Evolutionary conservation across 2,797 vertebrate genomes (phyloP).

Genomic region (Poliocrania exsul): DNA sequence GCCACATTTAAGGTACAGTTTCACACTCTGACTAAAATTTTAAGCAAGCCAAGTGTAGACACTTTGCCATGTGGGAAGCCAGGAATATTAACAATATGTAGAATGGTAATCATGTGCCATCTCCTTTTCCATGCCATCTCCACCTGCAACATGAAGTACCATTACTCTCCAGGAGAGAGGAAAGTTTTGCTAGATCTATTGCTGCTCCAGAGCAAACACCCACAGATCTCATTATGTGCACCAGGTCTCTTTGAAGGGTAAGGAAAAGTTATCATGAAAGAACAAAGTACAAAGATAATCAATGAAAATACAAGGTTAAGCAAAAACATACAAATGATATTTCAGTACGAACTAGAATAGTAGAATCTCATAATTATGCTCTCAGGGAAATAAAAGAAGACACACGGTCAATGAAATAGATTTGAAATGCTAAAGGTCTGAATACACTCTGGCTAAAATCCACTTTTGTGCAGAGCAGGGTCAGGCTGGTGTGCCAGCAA

Average conservation of each 20-base stretch:
- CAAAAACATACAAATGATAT: not conserved
- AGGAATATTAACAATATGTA: not conserved
- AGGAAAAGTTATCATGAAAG: not conserved
- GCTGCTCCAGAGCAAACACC: not conserved
- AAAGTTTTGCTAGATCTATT: not conserved
- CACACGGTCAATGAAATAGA: conserved; percentile 2
- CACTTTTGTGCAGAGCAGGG: not conserved
- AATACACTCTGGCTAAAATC: not conserved
- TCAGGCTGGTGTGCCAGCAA: not conserved
- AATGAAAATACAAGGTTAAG: conserved; percentile 21
- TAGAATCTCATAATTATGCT: not conserved
- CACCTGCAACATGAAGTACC: not conserved
- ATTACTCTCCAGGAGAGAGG: not conserved
- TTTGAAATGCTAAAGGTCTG: conserved; percentile 11
- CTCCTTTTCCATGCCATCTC: not conserved
- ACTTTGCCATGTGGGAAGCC: not conserved
- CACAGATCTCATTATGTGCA: not conserved
- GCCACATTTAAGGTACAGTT: not conserved
- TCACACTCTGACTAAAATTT: not conserved
- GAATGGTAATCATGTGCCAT: not conserved
- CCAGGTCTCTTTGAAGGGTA: not conserved
- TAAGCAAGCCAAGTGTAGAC: not conserved
- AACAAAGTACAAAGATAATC: not conserved
- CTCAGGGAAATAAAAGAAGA: conserved; percentile 15
- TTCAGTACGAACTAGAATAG: not conserved